phyloP scores from a whole-genome alignment of 2,888 invertebrate genomes.

The Hecatera dysodea region DNA sequence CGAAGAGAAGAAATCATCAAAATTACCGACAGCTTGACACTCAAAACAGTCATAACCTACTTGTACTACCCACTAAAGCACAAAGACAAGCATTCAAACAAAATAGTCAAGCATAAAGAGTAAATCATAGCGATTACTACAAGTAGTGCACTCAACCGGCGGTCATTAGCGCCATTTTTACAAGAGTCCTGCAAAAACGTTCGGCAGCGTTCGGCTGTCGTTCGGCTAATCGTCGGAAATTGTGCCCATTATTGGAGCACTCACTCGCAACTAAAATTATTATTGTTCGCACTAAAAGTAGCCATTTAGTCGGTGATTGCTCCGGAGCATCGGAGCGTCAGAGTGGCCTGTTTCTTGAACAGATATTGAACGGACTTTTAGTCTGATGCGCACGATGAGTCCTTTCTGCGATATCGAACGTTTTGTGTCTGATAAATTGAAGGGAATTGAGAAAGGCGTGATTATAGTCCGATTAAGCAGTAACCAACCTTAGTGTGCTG shows the following conservation, averaged over 20 bases:
- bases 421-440: slow-evolving; percentile 26
- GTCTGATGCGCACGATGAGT: slow-evolving; percentile 55
- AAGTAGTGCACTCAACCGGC: slow-evolving; percentile 75
- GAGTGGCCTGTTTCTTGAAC: slow-evolving; percentile 69
- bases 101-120: slow-evolving; percentile 59
- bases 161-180: slow-evolving; percentile 85
- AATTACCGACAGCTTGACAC: slow-evolving; percentile 4
- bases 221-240: slow-evolving; percentile 89
- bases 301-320: slow-evolving; percentile 86
- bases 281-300: slow-evolving; percentile 90
- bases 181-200: slow-evolving; percentile 84
- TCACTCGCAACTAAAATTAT: slow-evolving; percentile 89
- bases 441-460: not conserved
- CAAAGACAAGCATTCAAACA: slow-evolving; percentile 47
- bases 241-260: slow-evolving; percentile 89
- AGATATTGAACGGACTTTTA: slow-evolving; percentile 69
- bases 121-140: slow-evolving; percentile 70
- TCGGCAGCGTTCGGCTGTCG: slow-evolving; percentile 73
- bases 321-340: slow-evolving; percentile 67
- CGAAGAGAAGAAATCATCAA: not conserved
- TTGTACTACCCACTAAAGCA: slow-evolving; percentile 17
- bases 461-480: no score
- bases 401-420: slow-evolving; percentile 30
- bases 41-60: slow-evolving; percentile 2
- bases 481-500: no score